Conservation (phyloP, 1,140 invertebrate genomes). For the Zaprionus ornatus region DNA sequence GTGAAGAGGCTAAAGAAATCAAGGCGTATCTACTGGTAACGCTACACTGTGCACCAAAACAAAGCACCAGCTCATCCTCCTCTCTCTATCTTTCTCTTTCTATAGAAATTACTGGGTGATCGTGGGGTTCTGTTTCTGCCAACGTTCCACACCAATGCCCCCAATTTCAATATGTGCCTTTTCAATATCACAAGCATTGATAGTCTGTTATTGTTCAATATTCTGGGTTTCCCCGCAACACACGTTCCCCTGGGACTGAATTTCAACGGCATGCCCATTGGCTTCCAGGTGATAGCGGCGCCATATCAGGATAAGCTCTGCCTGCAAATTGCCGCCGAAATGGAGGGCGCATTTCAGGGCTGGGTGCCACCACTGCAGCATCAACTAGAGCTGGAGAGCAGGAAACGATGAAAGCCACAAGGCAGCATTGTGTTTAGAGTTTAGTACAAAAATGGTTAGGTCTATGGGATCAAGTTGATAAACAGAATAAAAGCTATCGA, state of each 20-base stretch:
- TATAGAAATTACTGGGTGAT: slow-evolving; percentile 85
- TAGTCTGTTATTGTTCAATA: slow-evolving; percentile 90
- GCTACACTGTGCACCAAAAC: neutral
- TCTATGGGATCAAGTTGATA: slow-evolving; percentile 35
- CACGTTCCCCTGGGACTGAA: slow-evolving; percentile 89
- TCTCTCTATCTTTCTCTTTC: neutral
- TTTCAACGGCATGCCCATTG: slow-evolving; percentile 88
- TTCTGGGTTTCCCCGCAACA: slow-evolving; percentile 90
- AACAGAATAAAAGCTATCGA: neutral
- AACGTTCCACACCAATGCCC: slow-evolving; percentile 87
- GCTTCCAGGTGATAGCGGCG: slow-evolving; percentile 89
- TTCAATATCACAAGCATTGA: slow-evolving; percentile 86
- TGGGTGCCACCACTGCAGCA: slow-evolving; percentile 86
- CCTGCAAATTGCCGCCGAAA: slow-evolving; percentile 89
- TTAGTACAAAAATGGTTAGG: slow-evolving; percentile 22
- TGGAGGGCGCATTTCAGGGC: slow-evolving; percentile 92
- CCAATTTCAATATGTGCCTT: slow-evolving; percentile 87
- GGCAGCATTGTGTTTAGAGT: neutral
- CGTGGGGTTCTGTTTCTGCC: slow-evolving; percentile 91
- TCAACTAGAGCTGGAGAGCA: neutral
- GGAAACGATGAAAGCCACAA: neutral
- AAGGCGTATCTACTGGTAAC: slow-evolving; percentile 54
- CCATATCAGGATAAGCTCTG: slow-evolving; percentile 90
- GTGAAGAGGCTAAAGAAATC: slow-evolving; percentile 41
- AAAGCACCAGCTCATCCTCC: neutral